These are phyloP conservation scores for Neotoxoptera formosana DNA, from an alignment of 1,140 invertebrate species.

Conservation along the genomic window DNA sequence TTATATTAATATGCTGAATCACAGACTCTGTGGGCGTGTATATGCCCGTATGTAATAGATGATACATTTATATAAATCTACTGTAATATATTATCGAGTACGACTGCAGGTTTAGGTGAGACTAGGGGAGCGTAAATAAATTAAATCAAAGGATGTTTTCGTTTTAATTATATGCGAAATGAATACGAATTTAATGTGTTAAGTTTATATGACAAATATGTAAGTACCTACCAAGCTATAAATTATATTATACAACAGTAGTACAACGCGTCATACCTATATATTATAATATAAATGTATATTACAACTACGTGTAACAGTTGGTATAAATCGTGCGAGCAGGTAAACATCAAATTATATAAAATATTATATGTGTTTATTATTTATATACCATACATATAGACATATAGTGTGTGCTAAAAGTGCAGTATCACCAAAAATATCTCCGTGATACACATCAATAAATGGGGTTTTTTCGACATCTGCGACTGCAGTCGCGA, in stretches of 20 bases:
- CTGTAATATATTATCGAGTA: constrained; percentile 13
- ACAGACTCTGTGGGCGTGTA: not conserved
- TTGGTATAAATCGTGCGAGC: not conserved
- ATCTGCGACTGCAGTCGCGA: no score
- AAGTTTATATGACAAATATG: constrained; percentile 19
- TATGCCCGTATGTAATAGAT: not conserved
- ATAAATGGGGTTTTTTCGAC: not conserved
- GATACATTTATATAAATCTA: not conserved
- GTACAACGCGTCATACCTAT: not conserved
- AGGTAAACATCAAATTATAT: not conserved
- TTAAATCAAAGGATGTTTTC: constrained; percentile 19
- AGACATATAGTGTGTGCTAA: not conserved
- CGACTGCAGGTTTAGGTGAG: not conserved
- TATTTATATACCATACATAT: not conserved
- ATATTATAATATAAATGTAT: not conserved
- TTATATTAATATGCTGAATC: not conserved
- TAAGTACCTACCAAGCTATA: not conserved
- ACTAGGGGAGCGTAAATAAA: not conserved
- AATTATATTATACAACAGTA: not conserved
- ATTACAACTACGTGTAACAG: not conserved
- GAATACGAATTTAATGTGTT: constrained; percentile 4
- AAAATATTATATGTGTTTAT: not conserved
- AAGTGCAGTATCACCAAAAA: not conserved
- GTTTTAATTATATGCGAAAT: constrained; percentile 23
- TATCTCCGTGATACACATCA: not conserved